phyloP scores from a whole-genome alignment of 2,888 invertebrate genomes.

The Ennomos erosarius region DNA sequence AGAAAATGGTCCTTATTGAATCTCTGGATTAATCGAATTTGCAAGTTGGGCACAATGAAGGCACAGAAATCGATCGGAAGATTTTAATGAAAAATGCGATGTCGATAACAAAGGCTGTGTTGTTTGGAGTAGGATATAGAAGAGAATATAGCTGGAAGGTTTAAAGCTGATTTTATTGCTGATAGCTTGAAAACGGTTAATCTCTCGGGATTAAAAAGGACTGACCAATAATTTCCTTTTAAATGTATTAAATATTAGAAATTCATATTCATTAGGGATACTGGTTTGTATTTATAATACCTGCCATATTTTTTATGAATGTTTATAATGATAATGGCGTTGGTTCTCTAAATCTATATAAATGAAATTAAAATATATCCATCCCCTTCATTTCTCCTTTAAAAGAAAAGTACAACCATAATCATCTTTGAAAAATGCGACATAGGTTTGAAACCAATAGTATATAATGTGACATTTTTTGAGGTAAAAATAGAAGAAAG shows the following conservation, averaged over 20 bases:
- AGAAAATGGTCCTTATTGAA: slow-evolving; percentile 57
- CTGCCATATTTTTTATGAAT: too few species aligned
- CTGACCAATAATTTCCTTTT: slow-evolving; percentile 3
- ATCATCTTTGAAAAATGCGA: too few species aligned
- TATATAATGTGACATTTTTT: too few species aligned
- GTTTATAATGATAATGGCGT: too few species aligned
- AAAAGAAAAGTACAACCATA: too few species aligned
- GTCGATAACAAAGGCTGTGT: slow-evolving; percentile 27
- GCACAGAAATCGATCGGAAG: slow-evolving; percentile 48
- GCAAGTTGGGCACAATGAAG: slow-evolving; percentile 54
- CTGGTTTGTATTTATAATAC: too few species aligned
- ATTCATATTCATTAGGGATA: too few species aligned
- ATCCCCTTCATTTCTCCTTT: too few species aligned
- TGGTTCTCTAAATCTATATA: too few species aligned
- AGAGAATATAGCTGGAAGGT: slow-evolving; percentile 5
- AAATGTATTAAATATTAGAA: not conserved
- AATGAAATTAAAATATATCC: too few species aligned
- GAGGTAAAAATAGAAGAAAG: too few species aligned
- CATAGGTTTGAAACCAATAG: too few species aligned
- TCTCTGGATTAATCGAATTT: slow-evolving; percentile 68
- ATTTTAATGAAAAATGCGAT: slow-evolving; percentile 40
- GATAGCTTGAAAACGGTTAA: slow-evolving; percentile 17
- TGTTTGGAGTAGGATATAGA: not conserved
- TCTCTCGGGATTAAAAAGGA: slow-evolving; percentile 7
- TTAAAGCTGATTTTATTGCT: slow-evolving; percentile 19